Base-by-base conservation (phyloP, 2,113 vertebrate genomes). In the Cyprinodon brontotheroides region DNA sequence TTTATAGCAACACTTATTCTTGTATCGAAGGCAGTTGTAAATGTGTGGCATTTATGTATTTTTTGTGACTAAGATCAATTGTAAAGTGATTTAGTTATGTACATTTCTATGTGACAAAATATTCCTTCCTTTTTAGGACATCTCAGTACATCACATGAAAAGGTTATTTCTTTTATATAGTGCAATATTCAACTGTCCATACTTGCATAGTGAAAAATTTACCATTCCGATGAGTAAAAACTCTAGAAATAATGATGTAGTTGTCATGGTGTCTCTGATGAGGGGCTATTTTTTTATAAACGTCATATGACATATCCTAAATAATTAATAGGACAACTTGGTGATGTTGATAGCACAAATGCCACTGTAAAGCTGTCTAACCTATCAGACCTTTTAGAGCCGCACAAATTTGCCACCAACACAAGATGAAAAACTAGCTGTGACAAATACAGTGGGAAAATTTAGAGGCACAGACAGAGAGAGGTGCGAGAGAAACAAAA, bases 371-470 rank as follows among this genome's bases (percentile, higher is more conserved):
- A 78, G 68, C 39, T 48, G 45, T 53, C 65, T 75, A 47, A 72
- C 38, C 61, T 61, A 57, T 62, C 39, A 48, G 22, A 48, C 60
- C 29, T 2, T 62, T 79, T 67, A 64, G 40, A 14, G 13, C 37
- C n/a, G 70, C 50, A 53, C 36, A 29, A 29, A 64, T 11, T 62
- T 37, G 9, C 53, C 53, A 66, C 68, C 64, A 60, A 39, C 3
- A 60, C 45, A 47, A 47, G 29, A 77, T 29, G 50, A 64, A 73
- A 70, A 78, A 80, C 59, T 11, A 40, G 61, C 61, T 84, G 61
- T 82, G 64, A 78, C 41, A 72, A 13, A 80, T 65, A 80, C 53
- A 70, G 70, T 53, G 45, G 72, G n/a, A 65, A 70, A 64, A 73
- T 83, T 75, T 76, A 79, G 68, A 79, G 64, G 72, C 37, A n/a